Conservation (phyloP, 2,888 invertebrate genomes). For the Agrotis puta region DNA sequence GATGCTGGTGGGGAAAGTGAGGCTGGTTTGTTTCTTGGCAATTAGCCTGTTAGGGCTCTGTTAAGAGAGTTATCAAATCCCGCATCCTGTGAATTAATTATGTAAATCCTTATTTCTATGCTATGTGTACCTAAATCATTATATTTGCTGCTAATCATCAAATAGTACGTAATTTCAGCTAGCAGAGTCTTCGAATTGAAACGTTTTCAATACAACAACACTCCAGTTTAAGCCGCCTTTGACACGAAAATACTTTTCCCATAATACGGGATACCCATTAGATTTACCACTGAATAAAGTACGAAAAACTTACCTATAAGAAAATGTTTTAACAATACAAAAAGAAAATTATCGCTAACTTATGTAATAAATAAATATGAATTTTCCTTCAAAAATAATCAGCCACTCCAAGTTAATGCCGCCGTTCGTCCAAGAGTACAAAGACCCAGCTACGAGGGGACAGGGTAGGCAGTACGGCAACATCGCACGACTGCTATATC, state of each 20-base stretch:
- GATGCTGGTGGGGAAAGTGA: too few relatives aligned
- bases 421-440: slow-evolving; percentile 79
- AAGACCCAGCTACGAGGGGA: slow-evolving; percentile 78
- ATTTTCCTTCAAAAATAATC: slow-evolving; percentile 45
- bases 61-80: too few relatives aligned
- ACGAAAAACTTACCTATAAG: background rate
- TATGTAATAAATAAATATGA: background rate
- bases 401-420: slow-evolving; percentile 71
- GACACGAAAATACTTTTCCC: background rate
- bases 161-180: background rate
- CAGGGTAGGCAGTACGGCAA: slow-evolving; percentile 77
- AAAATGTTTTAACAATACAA: background rate
- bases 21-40: background rate
- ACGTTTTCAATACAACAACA: background rate
- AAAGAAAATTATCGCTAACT: background rate
- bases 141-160: background rate
- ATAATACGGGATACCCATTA: background rate
- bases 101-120: too few relatives aligned
- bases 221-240: slow-evolving; percentile 11
- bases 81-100: too few relatives aligned
- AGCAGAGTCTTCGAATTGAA: background rate
- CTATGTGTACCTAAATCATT: too few relatives aligned
- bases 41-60: background rate
- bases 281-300: background rate
- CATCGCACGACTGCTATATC: slow-evolving; percentile 83